Evolutionary conservation across 2,797 vertebrate species (phyloP).

Genomic region (Chrysocyon brachyurus): DNA sequence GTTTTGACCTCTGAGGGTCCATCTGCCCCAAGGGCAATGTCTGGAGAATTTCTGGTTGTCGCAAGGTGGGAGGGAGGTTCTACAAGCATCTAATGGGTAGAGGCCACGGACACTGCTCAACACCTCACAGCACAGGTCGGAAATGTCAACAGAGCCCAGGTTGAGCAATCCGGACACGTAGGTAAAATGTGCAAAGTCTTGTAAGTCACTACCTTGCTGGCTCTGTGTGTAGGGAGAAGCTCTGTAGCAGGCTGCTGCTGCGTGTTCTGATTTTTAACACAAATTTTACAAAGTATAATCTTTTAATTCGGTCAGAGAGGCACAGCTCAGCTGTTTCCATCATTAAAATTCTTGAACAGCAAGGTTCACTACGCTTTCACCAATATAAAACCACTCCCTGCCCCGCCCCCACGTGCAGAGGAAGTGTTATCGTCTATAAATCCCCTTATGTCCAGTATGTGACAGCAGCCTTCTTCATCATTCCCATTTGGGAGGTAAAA

Average conservation of each 20-base stretch:
- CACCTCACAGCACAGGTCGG: neutral
- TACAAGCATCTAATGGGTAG: neutral
- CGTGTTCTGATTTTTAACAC: neutral
- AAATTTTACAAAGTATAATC: neutral
- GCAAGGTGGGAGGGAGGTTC: accelerated
- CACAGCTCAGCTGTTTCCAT: neutral
- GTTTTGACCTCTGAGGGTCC: neutral
- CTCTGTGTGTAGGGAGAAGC: neutral
- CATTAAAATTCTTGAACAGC: neutral
- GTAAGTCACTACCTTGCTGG: neutral
- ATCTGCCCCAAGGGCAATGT: neutral
- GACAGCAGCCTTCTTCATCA: no score
- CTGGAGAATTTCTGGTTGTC: neutral
- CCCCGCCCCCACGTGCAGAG: accelerated
- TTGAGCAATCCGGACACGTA: neutral
- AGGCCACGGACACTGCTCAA: no score
- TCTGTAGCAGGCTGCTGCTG: neutral
- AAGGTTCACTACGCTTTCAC: neutral
- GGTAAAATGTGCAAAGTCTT: neutral
- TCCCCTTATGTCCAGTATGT: neutral
- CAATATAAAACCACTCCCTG: accelerated
- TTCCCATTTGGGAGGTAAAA: neutral
- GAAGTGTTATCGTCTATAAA: neutral
- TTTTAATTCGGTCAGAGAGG: neutral
- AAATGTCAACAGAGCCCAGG: neutral